Evolutionary conservation across 2,888 invertebrate genomes (phyloP).

Genomic region (Rhopalosiphum nymphaeae): DNA sequence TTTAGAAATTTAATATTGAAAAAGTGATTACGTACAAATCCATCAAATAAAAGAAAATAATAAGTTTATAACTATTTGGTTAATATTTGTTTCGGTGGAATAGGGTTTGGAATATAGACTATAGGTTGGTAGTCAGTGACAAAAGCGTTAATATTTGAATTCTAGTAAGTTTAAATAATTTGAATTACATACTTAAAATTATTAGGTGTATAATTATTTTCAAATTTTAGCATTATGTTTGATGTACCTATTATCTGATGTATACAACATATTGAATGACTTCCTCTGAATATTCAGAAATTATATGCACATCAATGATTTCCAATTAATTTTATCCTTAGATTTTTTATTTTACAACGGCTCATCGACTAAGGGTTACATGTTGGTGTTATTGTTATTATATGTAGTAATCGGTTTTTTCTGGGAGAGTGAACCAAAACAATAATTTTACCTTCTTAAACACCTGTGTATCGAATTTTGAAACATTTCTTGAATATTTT

Average conservation of each 20-base stretch:
- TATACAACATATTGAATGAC: not conserved
- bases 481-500: constrained; percentile 21
- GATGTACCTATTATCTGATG: not conserved
- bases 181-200: not conserved
- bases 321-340: constrained; percentile 31
- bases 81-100: not conserved
- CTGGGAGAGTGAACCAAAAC: constrained; percentile 60
- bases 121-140: no score
- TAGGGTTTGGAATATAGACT: no score
- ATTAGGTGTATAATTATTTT: not conserved
- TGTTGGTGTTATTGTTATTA: constrained; percentile 27
- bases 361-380: not conserved
- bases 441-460: constrained; percentile 42
- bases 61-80: not conserved
- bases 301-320: constrained; percentile 21
- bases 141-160: no score
- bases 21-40: not conserved
- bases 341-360: constrained; percentile 23
- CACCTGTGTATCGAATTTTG: constrained; percentile 56
- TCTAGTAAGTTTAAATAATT: not conserved
- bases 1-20: not conserved
- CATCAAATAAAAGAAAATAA: not conserved
- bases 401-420: constrained; percentile 56
- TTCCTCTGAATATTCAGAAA: constrained; percentile 27
- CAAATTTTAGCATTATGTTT: not conserved